Conservation (phyloP, 2,113 vertebrate genomes). For the Sapayoa aenigma region DNA sequence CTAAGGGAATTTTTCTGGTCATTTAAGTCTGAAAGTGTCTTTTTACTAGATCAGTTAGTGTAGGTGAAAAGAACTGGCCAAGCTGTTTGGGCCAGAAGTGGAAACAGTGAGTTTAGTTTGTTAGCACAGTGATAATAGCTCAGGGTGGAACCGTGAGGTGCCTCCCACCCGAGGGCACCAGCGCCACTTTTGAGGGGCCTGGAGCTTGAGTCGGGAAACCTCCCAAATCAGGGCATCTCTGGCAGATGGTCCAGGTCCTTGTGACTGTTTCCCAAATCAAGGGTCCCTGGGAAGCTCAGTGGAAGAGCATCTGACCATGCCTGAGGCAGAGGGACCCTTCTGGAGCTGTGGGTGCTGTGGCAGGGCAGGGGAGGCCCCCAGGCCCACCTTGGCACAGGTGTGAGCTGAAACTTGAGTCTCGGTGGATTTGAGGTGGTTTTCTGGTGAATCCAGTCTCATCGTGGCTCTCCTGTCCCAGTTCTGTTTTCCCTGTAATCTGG, state of each 20-base stretch:
- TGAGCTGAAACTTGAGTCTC: neutral
- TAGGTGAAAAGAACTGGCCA: neutral
- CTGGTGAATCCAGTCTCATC: neutral
- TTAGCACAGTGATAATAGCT: neutral
- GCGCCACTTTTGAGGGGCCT: neutral
- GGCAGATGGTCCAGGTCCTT: neutral
- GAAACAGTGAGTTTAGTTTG: neutral
- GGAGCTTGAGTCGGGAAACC: neutral
- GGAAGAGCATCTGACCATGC: neutral
- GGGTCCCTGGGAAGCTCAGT: neutral
- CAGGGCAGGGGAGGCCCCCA: neutral
- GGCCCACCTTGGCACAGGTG: rapidly evolving
- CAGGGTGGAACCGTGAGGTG: rapidly evolving
- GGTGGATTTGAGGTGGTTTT: neutral
- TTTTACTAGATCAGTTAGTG: neutral
- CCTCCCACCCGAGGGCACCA: neutral
- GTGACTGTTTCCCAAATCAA: neutral
- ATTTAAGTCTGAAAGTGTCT: neutral
- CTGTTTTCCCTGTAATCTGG: neutral
- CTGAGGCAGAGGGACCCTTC: neutral
- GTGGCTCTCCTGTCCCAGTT: neutral
- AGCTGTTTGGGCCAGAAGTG: neutral
- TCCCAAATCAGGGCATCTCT: neutral
- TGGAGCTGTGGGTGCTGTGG: neutral
- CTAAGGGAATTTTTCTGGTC: neutral